Evolutionary conservation across 2,888 invertebrate species (phyloP).

Genomic region (Gortyna flavago): DNA sequence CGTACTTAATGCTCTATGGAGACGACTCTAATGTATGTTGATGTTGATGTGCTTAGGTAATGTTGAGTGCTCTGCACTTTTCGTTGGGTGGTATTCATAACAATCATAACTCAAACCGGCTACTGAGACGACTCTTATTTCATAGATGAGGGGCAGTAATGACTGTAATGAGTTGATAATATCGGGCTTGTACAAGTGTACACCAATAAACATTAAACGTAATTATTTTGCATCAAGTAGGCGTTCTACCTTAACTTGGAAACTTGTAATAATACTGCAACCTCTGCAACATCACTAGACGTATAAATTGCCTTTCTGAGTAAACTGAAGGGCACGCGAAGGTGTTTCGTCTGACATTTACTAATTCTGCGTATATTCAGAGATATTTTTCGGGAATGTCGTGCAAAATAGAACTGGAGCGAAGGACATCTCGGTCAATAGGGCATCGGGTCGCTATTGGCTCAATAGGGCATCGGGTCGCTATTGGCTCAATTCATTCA

Average conservation of each 20-base stretch:
- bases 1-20: background rate
- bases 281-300: slow-evolving; percentile 30
- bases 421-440: slow-evolving; percentile 49
- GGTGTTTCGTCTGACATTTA: slow-evolving; percentile 67
- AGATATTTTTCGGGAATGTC: slow-evolving; percentile 51
- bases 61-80: slow-evolving; percentile 1
- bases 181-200: background rate
- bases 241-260: slow-evolving; percentile 34
- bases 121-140: slow-evolving; percentile 20
- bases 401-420: slow-evolving; percentile 32
- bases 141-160: background rate
- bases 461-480: slow-evolving; percentile 34
- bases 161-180: slow-evolving; percentile 17
- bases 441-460: slow-evolving; percentile 41
- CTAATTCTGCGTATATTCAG: slow-evolving; percentile 49
- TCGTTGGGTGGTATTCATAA: slow-evolving; percentile 12
- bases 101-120: background rate
- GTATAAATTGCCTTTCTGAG: slow-evolving; percentile 43
- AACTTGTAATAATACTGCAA: slow-evolving; percentile 36
- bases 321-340: slow-evolving; percentile 64
- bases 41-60: slow-evolving; percentile 2
- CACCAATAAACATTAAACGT: slow-evolving; percentile 13
- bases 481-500: background rate
- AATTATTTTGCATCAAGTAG: slow-evolving; percentile 32
- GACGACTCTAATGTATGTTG: slow-evolving; percentile 11